These are phyloP conservation scores for Augochlorella aurata DNA, from an alignment of 2,888 invertebrate species.

Conservation along the genomic window DNA sequence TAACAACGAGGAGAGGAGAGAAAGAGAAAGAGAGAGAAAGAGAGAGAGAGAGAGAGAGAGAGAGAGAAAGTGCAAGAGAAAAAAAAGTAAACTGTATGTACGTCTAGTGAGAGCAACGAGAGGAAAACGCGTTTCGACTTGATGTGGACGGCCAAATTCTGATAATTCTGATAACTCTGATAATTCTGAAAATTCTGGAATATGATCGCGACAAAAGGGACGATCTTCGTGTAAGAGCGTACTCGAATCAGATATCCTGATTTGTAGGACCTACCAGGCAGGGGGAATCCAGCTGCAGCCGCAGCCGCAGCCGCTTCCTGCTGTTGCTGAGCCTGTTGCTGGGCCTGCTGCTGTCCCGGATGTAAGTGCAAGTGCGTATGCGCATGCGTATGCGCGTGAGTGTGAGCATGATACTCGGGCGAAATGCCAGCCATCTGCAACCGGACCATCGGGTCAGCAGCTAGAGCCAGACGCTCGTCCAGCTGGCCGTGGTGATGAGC, in stretches of 20 bases:
- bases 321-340: constrained; percentile 84
- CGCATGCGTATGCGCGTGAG: constrained; percentile 95
- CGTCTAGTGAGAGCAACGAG: neutral
- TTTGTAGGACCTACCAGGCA: constrained; percentile 81
- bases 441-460: constrained; percentile 95
- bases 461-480: constrained; percentile 91
- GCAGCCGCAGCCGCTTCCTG: constrained; percentile 84
- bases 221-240: constrained; percentile 58
- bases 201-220: constrained; percentile 46
- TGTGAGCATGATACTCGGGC: constrained; percentile 95
- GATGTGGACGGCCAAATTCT: neutral
- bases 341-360: constrained; percentile 88
- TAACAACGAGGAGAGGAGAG: too few relatives aligned
- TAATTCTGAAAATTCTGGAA: neutral
- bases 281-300: constrained; percentile 81
- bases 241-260: constrained; percentile 72
- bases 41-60: too few relatives aligned
- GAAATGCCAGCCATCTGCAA: constrained; percentile 96
- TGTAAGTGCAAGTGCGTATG: constrained; percentile 95
- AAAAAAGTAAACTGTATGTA: neutral
- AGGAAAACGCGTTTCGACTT: neutral
- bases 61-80: too few relatives aligned
- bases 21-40: too few relatives aligned
- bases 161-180: neutral
- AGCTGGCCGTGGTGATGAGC: constrained; percentile 87